Evolutionary conservation across 2,113 vertebrate genomes (phyloP).

Genomic region (Barbus barbus): DNA sequence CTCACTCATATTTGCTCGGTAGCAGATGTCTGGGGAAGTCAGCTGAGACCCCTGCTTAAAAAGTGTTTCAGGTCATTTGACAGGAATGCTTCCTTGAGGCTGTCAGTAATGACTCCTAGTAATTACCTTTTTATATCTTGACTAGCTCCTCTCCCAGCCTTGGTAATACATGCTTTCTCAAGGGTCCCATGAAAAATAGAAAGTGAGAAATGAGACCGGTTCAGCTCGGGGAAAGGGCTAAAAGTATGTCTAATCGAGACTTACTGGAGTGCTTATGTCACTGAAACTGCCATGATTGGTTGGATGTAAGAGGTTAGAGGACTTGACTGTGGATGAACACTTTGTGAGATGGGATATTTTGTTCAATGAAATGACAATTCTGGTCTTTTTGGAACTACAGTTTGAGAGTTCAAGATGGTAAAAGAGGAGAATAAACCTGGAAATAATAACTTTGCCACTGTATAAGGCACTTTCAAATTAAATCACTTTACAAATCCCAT

Average conservation of each 20-base stretch:
- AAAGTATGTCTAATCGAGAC: constrained; percentile 37
- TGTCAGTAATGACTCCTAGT: constrained; percentile 67
- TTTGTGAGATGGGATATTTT: constrained; percentile 30
- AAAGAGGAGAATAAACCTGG: background rate
- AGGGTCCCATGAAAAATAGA: constrained; percentile 51
- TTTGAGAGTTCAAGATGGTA: background rate
- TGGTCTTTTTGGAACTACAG: background rate
- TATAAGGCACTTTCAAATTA: background rate
- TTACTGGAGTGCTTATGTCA: constrained; percentile 33
- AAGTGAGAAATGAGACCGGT: constrained; percentile 17
- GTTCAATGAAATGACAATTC: constrained; percentile 8
- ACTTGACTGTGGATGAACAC: constrained; percentile 32
- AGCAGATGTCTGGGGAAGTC: constrained; percentile 69
- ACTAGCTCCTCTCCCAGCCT: constrained; percentile 58
- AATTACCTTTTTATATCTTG: constrained; percentile 64
- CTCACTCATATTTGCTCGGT: constrained; percentile 56
- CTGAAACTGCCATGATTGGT: constrained; percentile 25
- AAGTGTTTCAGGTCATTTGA: constrained; percentile 74
- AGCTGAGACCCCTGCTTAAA: constrained; percentile 68
- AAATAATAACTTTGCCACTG: background rate
- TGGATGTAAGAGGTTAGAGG: constrained; percentile 21
- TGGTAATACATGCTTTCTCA: constrained; percentile 50
- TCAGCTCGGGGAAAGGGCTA: constrained; percentile 1
- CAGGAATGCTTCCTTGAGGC: constrained; percentile 67
- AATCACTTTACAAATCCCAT: too few relatives aligned